Conservation (phyloP, 2,888 invertebrate genomes). For the Limenitis camilla region DNA sequence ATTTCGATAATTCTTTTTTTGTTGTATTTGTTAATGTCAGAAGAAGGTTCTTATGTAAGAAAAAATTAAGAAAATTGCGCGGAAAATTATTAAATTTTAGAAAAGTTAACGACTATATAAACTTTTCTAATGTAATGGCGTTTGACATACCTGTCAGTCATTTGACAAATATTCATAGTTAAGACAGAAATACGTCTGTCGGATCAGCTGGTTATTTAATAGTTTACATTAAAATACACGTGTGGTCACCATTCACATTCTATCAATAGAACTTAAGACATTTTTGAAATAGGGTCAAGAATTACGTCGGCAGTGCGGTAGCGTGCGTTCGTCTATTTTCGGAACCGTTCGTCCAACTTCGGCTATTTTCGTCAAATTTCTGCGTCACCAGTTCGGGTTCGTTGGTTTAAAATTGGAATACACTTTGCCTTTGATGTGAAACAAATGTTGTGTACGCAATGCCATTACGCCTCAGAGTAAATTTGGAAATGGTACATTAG, state of each 20-base stretch:
- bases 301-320: slow-evolving; percentile 54
- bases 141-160: too few relatives aligned
- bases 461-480: slow-evolving; percentile 9
- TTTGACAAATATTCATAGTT: too few relatives aligned
- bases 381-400: slow-evolving; percentile 37
- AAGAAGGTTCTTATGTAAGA: too few relatives aligned
- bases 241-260: slow-evolving; percentile 16
- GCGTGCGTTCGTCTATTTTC: slow-evolving; percentile 57
- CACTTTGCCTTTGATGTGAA: slow-evolving; percentile 57
- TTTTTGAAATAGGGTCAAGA: slow-evolving; percentile 70
- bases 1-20: too few relatives aligned
- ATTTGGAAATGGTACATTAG: not conserved
- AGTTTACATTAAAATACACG: not conserved
- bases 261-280: slow-evolving; percentile 39
- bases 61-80: too few relatives aligned
- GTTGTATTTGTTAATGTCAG: too few relatives aligned
- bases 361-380: slow-evolving; percentile 34
- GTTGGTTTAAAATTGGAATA: slow-evolving; percentile 56
- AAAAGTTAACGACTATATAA: too few relatives aligned
- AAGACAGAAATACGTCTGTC: too few relatives aligned
- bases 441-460: slow-evolving; percentile 50
- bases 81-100: too few relatives aligned
- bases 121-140: too few relatives aligned
- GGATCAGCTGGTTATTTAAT: too few relatives aligned
- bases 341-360: slow-evolving; percentile 39